phyloP scores from a whole-genome alignment of 1,140 invertebrate genomes.

The Leptonema lineaticorne region DNA sequence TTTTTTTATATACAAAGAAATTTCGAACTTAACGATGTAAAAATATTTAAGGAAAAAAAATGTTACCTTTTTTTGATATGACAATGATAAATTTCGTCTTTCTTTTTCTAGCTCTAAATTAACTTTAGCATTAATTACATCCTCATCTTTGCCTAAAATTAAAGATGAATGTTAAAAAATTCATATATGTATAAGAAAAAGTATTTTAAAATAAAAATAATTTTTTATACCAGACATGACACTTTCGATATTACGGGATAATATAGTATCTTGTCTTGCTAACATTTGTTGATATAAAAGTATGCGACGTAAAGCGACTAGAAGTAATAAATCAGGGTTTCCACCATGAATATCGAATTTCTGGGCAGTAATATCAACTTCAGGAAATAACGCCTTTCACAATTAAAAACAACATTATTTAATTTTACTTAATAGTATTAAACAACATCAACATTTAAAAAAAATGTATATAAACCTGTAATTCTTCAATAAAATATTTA shows the following conservation, averaged over 20 bases:
- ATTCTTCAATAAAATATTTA: constrained; percentile 69
- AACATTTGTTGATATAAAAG: constrained; percentile 38
- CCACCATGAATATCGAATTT: constrained; percentile 35
- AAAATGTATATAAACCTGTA: constrained; percentile 55
- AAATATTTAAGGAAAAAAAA: too few species aligned
- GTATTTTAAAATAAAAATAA: not conserved
- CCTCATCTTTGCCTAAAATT: constrained; percentile 44
- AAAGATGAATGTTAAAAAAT: not conserved
- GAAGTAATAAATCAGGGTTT: constrained; percentile 34
- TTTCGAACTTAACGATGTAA: too few species aligned
- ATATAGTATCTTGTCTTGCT: constrained; percentile 26
- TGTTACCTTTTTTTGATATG: constrained; percentile 60
- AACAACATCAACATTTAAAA: not conserved
- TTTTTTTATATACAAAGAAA: too few species aligned
- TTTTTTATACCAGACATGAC: constrained; percentile 26
- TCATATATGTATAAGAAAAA: not conserved
- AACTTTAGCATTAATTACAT: constrained; percentile 55
- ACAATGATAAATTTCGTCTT: constrained; percentile 55
- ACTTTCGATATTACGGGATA: constrained; percentile 26
- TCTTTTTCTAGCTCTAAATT: constrained; percentile 59
- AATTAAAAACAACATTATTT: not conserved
- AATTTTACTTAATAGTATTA: not conserved
- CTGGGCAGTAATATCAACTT: constrained; percentile 19
- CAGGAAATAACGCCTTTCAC: constrained; percentile 16
- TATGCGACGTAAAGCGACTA: constrained; percentile 30